phyloP scores from a whole-genome alignment of 2,113 vertebrate species.

The Eonycteris spelaea region DNA sequence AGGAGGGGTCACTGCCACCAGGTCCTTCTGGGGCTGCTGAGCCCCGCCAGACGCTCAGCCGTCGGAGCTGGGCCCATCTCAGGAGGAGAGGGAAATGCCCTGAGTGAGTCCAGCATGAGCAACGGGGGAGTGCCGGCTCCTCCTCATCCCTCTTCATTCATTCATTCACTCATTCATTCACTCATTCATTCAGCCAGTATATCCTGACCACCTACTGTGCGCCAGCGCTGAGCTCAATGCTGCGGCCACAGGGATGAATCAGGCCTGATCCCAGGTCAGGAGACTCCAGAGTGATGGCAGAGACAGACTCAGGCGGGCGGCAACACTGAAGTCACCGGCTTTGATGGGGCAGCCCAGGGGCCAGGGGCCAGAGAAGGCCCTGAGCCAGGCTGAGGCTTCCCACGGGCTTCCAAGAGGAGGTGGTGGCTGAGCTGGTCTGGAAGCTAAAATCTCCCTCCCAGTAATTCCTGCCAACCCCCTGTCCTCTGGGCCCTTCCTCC shows the following conservation, averaged over 20 bases:
- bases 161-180: not conserved
- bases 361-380: not conserved
- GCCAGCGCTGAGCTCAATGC: not conserved
- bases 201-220: not conserved
- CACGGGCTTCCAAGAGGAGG: not conserved
- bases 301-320: not conserved
- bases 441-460: not conserved
- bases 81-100: not conserved
- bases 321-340: not conserved
- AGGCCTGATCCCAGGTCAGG: not conserved
- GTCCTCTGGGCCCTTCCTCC: not conserved
- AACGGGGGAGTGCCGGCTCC: accelerated
- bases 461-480: not conserved
- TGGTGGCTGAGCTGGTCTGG: not conserved
- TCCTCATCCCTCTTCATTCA: not conserved
- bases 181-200: not conserved
- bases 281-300: not conserved
- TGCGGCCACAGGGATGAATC: not conserved
- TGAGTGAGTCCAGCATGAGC: not conserved
- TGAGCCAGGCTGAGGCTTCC: not conserved
- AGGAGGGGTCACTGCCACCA: accelerated
- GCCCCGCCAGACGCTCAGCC: not conserved
- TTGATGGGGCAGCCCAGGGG: not conserved
- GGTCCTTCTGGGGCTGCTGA: slow-evolving; percentile 39
- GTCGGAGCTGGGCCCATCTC: accelerated